Evolutionary conservation across 2,888 invertebrate genomes (phyloP).

Genomic region (Penaeus monodon): DNA sequence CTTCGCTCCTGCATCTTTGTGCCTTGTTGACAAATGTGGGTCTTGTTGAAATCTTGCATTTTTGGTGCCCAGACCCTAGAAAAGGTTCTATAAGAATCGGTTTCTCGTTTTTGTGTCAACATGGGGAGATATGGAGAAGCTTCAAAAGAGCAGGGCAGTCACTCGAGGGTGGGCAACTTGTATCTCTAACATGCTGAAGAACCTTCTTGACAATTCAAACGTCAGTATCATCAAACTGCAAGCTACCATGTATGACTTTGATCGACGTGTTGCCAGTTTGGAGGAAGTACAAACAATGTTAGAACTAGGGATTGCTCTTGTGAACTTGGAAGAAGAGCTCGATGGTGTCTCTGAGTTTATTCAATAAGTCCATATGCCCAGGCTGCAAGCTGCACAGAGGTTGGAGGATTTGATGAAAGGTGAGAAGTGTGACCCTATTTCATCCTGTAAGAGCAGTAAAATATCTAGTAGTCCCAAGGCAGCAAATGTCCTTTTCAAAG

Average conservation of each 20-base stretch:
- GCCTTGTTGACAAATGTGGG: too few relatives aligned
- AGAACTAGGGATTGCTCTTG: not conserved
- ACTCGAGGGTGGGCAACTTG: too few relatives aligned
- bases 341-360: conserved; percentile 1
- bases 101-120: too few relatives aligned
- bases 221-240: not conserved
- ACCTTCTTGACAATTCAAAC: too few relatives aligned
- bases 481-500: too few relatives aligned
- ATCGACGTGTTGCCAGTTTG: not conserved
- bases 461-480: not conserved
- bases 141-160: too few relatives aligned
- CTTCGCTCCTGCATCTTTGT: too few relatives aligned
- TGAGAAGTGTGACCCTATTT: not conserved
- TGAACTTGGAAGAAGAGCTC: not conserved
- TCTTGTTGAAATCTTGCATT: too few relatives aligned
- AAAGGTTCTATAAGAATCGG: too few relatives aligned
- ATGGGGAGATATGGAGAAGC: too few relatives aligned
- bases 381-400: conserved; percentile 3
- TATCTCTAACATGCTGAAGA: too few relatives aligned
- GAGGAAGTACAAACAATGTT: conserved; percentile 1
- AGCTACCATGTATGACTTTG: conserved; percentile 1
- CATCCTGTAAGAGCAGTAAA: not conserved
- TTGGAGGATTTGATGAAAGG: not conserved
- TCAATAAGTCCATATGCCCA: not conserved
- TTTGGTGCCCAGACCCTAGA: too few relatives aligned